Evolutionary conservation across 2,797 vertebrate species (phyloP).

Genomic region (Poeciliopsis paucimaculata): DNA sequence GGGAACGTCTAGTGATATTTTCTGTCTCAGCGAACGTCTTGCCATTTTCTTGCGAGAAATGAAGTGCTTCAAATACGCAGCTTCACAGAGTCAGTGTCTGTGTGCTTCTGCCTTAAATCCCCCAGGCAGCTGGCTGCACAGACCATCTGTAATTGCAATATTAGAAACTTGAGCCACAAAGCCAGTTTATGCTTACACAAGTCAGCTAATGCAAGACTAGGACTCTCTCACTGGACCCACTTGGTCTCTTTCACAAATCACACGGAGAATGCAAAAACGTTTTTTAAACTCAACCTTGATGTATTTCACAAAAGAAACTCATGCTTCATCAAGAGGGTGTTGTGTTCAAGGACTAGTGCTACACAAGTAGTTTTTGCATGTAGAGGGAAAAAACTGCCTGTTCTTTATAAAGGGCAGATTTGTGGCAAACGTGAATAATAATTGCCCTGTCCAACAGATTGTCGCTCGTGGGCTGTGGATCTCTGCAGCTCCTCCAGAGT

Average conservation of each 20-base stretch:
- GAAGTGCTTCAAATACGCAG: neutral
- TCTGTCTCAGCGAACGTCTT: neutral
- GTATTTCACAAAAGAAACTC: neutral
- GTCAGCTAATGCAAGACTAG: neutral
- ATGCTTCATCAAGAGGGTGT: neutral
- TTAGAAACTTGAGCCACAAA: conserved; percentile 7
- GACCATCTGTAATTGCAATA: conserved; percentile 6
- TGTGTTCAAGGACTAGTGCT: neutral
- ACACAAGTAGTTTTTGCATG: neutral
- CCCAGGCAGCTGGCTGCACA: conserved; percentile 3
- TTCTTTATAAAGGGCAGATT: neutral
- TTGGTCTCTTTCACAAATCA: neutral
- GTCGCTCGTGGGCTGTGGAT: neutral
- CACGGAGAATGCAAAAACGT: neutral
- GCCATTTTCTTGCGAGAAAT: neutral
- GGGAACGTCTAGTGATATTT: neutral
- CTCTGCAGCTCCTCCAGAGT: neutral
- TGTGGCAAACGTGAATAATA: neutral
- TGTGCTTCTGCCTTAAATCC: neutral
- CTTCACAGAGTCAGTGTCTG: neutral
- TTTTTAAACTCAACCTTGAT: neutral
- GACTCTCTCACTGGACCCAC: neutral
- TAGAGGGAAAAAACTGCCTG: neutral
- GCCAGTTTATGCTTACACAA: neutral
- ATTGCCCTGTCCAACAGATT: neutral